Base-by-base conservation (phyloP, 2,888 invertebrate genomes). In the Orthosia gothica region DNA sequence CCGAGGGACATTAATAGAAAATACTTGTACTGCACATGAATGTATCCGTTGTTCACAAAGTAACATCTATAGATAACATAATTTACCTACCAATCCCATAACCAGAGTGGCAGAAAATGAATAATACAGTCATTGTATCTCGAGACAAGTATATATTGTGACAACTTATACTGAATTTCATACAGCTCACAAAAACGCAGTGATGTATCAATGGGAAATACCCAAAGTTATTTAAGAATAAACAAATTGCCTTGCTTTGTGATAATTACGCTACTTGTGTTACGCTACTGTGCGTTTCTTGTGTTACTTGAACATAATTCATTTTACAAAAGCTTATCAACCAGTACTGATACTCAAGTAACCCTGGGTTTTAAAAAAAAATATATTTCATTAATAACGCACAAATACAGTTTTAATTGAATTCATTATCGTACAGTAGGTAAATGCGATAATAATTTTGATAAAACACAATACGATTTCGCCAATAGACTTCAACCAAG, bases 41-140 rank as follows among this genome's bases (percentile, higher is more conserved):
- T 54, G 12, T 20, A 20, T 3, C 54, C 11, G 20, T 20, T 54
- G 20, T 20, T 52, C 52, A 52, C 32, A 5, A 40, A 40, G 9
- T 40, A 40, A 40, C 40, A 40, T 40, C 40, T 40, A 9, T 9
- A 40, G 40, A 40, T 40, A 40, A 40, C 40, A 9, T 40, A 40
- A 40, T 40, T 40, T 40, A 40, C 40, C 40, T 40, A 54, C n/a
- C 54, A 54, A 11, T 20, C 20, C 12, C 12, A 54, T 54, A 12
- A 54, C 20, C 7, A 54, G 20, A 16, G 54, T 1, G 18, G 16
- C 11, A 7, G 18, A 15, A 50, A 26, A 45, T 9, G 1, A 23
- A 66, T 40, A n/a, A 66, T 66, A 13, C 15, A 57, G 40, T 23
- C 5, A 57, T 66, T 57, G 40, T 66, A 57, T 58, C 45, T 20